Evolutionary conservation across 2,888 invertebrate genomes (phyloP), one percentile per base, ranked within the genome.

Genomic region (Tipula unca): DNA sequence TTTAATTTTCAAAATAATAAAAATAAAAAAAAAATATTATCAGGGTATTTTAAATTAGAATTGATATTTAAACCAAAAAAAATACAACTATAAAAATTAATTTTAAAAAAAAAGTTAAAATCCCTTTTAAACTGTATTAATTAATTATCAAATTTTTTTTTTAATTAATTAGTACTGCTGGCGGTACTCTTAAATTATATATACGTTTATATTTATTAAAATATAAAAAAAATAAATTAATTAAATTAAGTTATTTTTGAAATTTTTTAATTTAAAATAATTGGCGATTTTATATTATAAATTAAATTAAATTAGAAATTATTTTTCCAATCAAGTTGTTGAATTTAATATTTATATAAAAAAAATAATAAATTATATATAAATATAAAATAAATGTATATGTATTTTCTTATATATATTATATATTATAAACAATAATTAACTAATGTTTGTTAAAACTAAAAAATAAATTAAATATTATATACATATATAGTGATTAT

Each of bases 1-100:
- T 69, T 69, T 69, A 25, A 69, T 69, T 69, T 69, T 20, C 25
- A 69, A 69, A 25, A 25, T 25, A 69, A 69, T 25, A 69, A 69
- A 69, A 69, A 25, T 69, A 25, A 10, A 25, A 54, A 25, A 10
- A 25, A 54, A 69, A 69, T 69, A 10, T 69, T 69, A 69, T 25
- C 69, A 69, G 69, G 69, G 69, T 69, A 69, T 69, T 69, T 69
- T 69, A 69, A 69, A 69, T 69, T 69, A 69, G 69, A 69, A 69
- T 69, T 69, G 69, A 69, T 69, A 69, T 25, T 69, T 69, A 69
- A 69, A 69, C 0, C 25, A 10, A 69, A 69, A 20, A 69, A 69
- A 10, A n/a, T n/a, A n/a, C n/a, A n/a, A n/a, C n/a, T n/a, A n/a
- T n/a, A n/a, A n/a, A n/a, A n/a, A n/a, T n/a, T n/a, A n/a, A n/a